Conservation (phyloP, 2,797 vertebrate species). For the Mormyrops attenuatus region DNA sequence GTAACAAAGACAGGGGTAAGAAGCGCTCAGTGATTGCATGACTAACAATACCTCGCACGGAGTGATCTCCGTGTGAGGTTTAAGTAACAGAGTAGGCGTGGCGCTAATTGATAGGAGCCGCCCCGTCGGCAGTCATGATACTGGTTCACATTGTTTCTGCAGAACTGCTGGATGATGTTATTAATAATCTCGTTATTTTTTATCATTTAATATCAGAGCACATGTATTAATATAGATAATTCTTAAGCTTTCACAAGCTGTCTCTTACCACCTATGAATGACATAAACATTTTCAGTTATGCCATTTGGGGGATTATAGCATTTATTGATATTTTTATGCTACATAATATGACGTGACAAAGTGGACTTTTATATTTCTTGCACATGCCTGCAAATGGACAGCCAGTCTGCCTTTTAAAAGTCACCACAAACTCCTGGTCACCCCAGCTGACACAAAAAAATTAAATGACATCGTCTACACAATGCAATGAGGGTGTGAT, state of each 20-base stretch:
- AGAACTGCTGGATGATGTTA: background rate
- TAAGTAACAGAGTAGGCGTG: too few species aligned
- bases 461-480: background rate
- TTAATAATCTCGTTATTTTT: background rate
- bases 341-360: background rate
- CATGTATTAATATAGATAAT: background rate
- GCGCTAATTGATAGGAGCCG: too few species aligned
- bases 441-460: background rate
- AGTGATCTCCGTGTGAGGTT: too few species aligned
- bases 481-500: background rate
- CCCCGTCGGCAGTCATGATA: too few species aligned
- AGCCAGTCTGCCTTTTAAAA: background rate
- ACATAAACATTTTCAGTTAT: background rate
- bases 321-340: background rate
- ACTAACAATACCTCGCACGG: too few species aligned
- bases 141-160: background rate
- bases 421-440: background rate
- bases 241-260: background rate
- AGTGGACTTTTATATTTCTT: background rate
- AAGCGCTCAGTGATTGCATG: too few species aligned
- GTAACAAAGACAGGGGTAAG: too few species aligned
- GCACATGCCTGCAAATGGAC: background rate
- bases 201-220: background rate
- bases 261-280: background rate
- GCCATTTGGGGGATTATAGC: background rate